Evolutionary conservation across 2,797 vertebrate genomes (phyloP).

Genomic region (Cygnus olor): DNA sequence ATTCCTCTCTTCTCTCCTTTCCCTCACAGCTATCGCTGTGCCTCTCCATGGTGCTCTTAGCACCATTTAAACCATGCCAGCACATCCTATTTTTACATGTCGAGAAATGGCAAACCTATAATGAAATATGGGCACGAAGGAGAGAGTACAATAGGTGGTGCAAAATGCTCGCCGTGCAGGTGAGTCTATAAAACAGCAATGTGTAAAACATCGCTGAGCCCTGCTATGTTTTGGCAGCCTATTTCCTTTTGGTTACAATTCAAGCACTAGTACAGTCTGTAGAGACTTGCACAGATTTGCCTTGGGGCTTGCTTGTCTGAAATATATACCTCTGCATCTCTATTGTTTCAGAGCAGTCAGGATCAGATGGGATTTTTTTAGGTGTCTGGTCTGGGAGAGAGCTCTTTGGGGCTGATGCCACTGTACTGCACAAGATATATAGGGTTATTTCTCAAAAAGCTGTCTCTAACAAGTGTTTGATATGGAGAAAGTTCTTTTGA

Average conservation of each 20-base stretch:
- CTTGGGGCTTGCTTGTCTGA: not conserved
- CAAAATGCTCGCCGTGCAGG: not conserved
- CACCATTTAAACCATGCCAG: slow-evolving; percentile 26
- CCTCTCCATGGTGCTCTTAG: not conserved
- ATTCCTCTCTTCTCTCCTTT: not conserved
- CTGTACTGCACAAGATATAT: not conserved
- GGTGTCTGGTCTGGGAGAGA: not conserved
- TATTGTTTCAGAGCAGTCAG: not conserved
- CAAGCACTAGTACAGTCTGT: not conserved
- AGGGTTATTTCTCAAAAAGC: not conserved
- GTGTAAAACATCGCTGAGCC: not conserved
- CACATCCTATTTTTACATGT: slow-evolving; percentile 22
- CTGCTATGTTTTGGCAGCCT: not conserved
- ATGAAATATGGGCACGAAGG: not conserved
- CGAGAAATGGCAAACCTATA: not conserved
- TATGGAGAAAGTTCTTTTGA: not conserved
- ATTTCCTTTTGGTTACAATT: not conserved
- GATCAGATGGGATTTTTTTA: not conserved
- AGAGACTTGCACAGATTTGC: not conserved
- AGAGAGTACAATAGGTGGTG: not conserved
- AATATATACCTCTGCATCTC: not conserved
- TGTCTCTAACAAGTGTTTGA: not conserved
- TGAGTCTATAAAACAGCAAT: not conserved
- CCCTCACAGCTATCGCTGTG: not conserved
- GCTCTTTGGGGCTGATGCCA: not conserved